Evolutionary conservation across 2,797 vertebrate species (phyloP), one percentile per base, ranked within the genome.

Genomic region (Alosa sapidissima): DNA sequence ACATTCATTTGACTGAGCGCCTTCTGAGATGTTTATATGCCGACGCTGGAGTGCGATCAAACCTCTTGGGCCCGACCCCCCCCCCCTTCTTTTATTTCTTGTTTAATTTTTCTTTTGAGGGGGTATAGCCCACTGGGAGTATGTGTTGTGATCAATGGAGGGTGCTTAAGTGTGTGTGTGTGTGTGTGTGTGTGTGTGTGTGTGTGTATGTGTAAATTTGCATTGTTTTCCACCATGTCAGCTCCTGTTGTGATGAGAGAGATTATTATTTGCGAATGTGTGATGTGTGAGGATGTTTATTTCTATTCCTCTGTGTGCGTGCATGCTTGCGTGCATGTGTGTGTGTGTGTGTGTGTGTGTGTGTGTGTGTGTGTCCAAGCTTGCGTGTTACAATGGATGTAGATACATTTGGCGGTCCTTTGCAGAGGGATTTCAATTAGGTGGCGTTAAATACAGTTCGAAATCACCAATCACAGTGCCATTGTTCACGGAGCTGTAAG

Each of bases 361-460:
- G 60, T 28, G 6, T 58, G 55, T 58, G 55, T 21, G 10, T 65
- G n/a, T 28, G 24, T 8, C 33, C 72, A 47, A 41, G 41, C 16
- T 78, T 72, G 68, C 36, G 33, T 41, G 68, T 72, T 33, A 72
- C 68, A 72, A 78, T 78, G 19, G 41, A 47, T 5, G 89, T 85
- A 85, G 91, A 93, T 90, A 89, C 87, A 91, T 93, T 91, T 87
- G 87, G 84, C 87, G 86, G 72, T 83, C 85, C 91, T 91, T 86
- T 91, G 90, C 87, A 88, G 88, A 86, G 83, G 89, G 91, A 93
- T 93, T 92, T 92, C 90, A 93, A 93, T 94, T 93, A 91, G 88
- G 91, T 85, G 75, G 86, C 87, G 88, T 89, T 91, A 92, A 92
- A 93, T 91, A 93, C 91, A 92, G 91, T 92, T 93, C 87, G 83